Conservation (phyloP, 1,140 invertebrate genomes). For the Drosophila malerkotliana region DNA sequence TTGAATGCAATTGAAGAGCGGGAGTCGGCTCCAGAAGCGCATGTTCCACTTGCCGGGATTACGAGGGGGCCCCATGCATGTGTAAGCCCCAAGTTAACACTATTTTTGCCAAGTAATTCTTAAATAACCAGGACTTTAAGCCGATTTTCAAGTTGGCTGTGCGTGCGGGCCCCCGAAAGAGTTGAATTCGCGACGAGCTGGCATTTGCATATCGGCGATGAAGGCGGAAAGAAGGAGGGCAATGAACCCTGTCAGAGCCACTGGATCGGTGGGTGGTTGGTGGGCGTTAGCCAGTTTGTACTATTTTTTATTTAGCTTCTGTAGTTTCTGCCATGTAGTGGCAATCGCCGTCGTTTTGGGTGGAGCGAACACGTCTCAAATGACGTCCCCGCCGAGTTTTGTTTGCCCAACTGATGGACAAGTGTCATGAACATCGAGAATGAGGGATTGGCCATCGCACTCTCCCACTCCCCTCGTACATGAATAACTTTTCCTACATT, state of each 20-base stretch:
- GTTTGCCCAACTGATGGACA: conserved; percentile 73
- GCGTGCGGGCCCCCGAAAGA: conserved; percentile 59
- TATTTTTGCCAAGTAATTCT: conserved; percentile 69
- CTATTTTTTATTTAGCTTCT: conserved; percentile 37
- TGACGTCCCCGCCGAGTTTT: conserved; percentile 59
- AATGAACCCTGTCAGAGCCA: conserved; percentile 58
- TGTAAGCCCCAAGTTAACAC: conserved; percentile 66
- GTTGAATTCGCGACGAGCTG: conserved; percentile 29
- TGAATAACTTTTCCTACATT: conserved; percentile 23
- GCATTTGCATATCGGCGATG: conserved; percentile 71
- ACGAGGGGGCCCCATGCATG: conserved; percentile 11
- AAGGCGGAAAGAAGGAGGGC: conserved; percentile 27
- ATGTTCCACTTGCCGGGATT: conserved; percentile 34
- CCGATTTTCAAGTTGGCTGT: conserved; percentile 43
- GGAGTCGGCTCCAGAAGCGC: conserved; percentile 35
- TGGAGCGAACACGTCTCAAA: conserved; percentile 71
- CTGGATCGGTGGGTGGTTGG: neutral
- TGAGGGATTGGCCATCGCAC: conserved; percentile 56
- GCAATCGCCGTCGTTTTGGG: conserved; percentile 36
- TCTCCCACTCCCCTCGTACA: neutral
- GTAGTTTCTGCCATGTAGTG: conserved; percentile 40
- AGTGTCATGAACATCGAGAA: conserved; percentile 68
- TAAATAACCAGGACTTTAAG: conserved; percentile 73
- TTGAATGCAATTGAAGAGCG: conserved; percentile 73
- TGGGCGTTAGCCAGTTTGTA: neutral